phyloP scores from a whole-genome alignment of 2,113 vertebrate genomes.

The Apodemus speciosus region DNA sequence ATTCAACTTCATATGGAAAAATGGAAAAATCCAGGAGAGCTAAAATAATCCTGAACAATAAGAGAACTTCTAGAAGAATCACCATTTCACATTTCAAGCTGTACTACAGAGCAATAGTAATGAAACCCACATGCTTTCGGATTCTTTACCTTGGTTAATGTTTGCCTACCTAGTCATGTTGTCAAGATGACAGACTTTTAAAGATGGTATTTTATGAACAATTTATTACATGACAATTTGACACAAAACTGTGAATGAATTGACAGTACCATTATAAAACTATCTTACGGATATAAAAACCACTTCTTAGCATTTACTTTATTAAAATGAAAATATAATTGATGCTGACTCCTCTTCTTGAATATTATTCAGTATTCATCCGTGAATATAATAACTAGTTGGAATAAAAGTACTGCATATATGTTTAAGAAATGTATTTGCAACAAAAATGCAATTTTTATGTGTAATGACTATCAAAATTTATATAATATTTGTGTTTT shows the following conservation, averaged over 20 bases:
- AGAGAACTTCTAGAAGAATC: not conserved
- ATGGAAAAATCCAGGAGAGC: not conserved
- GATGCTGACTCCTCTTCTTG: not conserved
- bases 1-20: not conserved
- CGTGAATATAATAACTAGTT: slow-evolving; percentile 5
- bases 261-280: slow-evolving; percentile 27
- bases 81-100: not conserved
- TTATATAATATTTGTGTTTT: slow-evolving; percentile 31
- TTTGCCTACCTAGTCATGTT: slow-evolving; percentile 12
- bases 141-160: not conserved
- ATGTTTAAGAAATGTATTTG: slow-evolving; percentile 37
- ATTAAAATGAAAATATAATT: slow-evolving; percentile 23
- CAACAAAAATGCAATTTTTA: slow-evolving; percentile 41
- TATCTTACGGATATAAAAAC: slow-evolving; percentile 3
- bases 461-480: not conserved
- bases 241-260: slow-evolving; percentile 11
- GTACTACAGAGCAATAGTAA: not conserved
- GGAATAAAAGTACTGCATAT: not conserved
- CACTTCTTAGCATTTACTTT: not conserved
- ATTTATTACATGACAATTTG: not conserved
- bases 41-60: not conserved
- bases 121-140: not conserved
- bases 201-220: slow-evolving; percentile 49
- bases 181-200: slow-evolving; percentile 25
- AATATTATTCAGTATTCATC: slow-evolving; percentile 29